phyloP scores from a whole-genome alignment of 2,888 invertebrate species.

The Leucophora obtusa region DNA sequence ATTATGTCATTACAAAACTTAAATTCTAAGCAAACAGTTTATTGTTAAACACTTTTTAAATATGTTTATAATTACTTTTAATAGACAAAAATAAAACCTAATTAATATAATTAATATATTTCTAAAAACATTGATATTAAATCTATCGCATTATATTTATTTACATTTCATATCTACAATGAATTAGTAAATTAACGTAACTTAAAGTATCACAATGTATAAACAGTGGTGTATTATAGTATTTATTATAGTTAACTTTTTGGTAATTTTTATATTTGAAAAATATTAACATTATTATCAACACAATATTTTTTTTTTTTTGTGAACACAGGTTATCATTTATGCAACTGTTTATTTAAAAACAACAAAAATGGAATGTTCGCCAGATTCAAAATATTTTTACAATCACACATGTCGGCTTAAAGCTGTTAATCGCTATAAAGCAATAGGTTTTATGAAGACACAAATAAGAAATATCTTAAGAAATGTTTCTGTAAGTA shows the following conservation, averaged over 20 bases:
- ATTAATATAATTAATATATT: no score
- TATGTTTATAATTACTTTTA: no score
- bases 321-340: not conserved
- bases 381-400: conserved; percentile 22
- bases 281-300: not conserved
- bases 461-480: conserved; percentile 4
- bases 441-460: conserved; percentile 3
- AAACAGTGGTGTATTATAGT: not conserved
- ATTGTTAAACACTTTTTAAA: no score
- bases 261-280: not conserved
- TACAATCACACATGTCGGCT: conserved; percentile 18
- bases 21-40: no score
- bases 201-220: not conserved
- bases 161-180: no score
- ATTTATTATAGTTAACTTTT: not conserved
- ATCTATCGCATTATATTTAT: no score
- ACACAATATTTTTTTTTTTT: not conserved
- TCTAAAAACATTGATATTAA: no score
- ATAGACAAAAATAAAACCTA: no score
- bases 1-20: no score
- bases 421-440: conserved; percentile 17
- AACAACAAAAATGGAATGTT: conserved; percentile 19
- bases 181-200: not conserved
- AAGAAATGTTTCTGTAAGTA: conserved; percentile 31
- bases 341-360: conserved; percentile 3